phyloP scores from a whole-genome alignment of 1,140 invertebrate species.

The Thaumatotibia leucotreta region DNA sequence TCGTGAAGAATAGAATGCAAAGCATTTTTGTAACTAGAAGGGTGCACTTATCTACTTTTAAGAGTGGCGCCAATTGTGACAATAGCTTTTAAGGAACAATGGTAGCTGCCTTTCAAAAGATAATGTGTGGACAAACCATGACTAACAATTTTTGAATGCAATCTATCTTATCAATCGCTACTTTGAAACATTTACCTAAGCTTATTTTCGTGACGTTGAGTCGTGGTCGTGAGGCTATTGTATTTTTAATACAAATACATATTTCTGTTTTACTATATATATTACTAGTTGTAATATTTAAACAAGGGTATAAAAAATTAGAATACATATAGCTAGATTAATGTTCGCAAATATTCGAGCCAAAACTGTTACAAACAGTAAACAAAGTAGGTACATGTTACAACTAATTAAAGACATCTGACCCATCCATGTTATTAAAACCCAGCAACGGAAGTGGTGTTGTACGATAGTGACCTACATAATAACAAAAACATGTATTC shows the following conservation, averaged over 20 bases:
- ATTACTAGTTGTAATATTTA: too few relatives aligned
- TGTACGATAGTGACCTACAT: neutral
- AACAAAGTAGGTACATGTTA: neutral
- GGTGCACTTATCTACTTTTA: conserved; percentile 1
- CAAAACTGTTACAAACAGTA: too few relatives aligned
- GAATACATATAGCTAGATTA: too few relatives aligned
- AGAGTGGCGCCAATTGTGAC: conserved; percentile 23
- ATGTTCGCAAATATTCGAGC: too few relatives aligned
- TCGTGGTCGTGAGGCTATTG: too few relatives aligned
- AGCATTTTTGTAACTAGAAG: neutral
- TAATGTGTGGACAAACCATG: conserved; percentile 27
- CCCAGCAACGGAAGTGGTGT: neutral
- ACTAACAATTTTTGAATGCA: neutral
- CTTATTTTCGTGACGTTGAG: neutral
- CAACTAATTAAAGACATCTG: neutral
- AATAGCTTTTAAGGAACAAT: conserved; percentile 29
- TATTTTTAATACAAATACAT: too few relatives aligned
- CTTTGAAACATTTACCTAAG: neutral
- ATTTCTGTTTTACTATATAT: too few relatives aligned
- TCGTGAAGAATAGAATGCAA: conserved; percentile 7
- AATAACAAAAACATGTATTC: neutral
- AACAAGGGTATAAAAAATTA: too few relatives aligned
- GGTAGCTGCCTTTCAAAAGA: conserved; percentile 36
- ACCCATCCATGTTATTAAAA: neutral
- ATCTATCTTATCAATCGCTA: conserved; percentile 7